Percentiles rank a stretch among this genome's conserved stretches.
Evolutionary conservation across 2,888 invertebrate genomes (phyloP).

Genomic region (Chouioia cunea): DNA sequence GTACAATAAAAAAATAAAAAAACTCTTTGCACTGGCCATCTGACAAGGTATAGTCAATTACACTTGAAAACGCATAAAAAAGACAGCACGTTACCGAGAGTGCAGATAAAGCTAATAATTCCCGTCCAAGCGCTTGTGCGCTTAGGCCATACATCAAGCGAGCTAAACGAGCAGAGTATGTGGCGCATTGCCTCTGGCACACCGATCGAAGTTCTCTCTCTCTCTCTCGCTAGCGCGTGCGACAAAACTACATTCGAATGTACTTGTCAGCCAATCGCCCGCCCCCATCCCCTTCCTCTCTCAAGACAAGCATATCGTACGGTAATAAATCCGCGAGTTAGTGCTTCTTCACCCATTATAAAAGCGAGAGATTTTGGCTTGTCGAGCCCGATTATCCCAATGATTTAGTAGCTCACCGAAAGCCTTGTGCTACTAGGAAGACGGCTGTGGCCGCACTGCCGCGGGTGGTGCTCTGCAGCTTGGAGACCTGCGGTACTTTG

Average conservation of each 20-base stretch:
- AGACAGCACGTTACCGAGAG: slow-evolving; percentile 15
- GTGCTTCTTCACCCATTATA: slow-evolving; percentile 31
- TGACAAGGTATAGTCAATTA: too few species aligned
- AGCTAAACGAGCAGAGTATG: slow-evolving; percentile 24
- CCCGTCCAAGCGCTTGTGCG: too few species aligned
- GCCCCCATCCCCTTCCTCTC: too few species aligned
- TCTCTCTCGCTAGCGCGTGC: neutral
- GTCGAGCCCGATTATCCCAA: slow-evolving; percentile 47
- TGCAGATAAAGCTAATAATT: neutral
- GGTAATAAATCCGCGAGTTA: slow-evolving; percentile 2
- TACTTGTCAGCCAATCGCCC: slow-evolving; percentile 31
- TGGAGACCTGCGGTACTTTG: slow-evolving; percentile 39
- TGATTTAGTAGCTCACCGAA: slow-evolving; percentile 44
- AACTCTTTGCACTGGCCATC: too few species aligned
- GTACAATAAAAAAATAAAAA: too few species aligned
- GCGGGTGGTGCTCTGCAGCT: too few species aligned
- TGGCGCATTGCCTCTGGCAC: slow-evolving; percentile 18
- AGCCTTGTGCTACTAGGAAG: neutral
- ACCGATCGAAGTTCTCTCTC: too few species aligned
- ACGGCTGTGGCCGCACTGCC: too few species aligned
- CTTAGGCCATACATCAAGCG: too few species aligned
- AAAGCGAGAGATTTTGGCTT: slow-evolving; percentile 48
- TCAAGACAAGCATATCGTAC: slow-evolving; percentile 43
- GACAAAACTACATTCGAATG: slow-evolving; percentile 44
- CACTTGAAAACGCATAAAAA: neutral